phyloP scores from a whole-genome alignment of 2,888 invertebrate genomes.

The Tanypteryx hageni region DNA sequence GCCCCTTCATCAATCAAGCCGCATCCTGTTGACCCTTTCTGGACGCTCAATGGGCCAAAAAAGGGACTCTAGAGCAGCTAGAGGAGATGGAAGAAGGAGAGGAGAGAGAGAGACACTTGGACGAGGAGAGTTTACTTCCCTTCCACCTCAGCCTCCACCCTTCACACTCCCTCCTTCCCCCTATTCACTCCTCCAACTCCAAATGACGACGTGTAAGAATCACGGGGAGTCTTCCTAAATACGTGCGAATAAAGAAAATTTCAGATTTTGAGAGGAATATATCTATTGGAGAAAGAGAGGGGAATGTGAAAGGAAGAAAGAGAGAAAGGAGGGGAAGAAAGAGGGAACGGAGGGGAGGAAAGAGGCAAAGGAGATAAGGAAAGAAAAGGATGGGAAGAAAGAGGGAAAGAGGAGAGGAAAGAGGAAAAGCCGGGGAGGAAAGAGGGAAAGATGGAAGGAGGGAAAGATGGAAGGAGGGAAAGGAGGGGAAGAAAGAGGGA shows the following conservation, averaged over 20 bases:
- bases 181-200: no score
- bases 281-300: not conserved
- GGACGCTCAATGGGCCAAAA: conserved; percentile 49
- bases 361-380: not conserved
- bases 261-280: not conserved
- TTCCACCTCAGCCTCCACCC: not conserved
- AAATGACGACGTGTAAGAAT: not conserved
- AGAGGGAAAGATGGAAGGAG: not conserved
- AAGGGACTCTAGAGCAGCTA: not conserved
- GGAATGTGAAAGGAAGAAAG: not conserved
- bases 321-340: not conserved
- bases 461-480: no score
- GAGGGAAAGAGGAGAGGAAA: not conserved
- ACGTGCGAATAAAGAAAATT: no score
- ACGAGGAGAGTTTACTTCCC: not conserved
- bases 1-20: conserved; percentile 54
- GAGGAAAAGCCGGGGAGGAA: no score
- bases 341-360: not conserved
- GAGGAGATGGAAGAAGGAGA: not conserved
- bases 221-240: not conserved
- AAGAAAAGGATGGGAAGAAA: not conserved
- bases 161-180: not conserved
- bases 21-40: conserved; percentile 62
- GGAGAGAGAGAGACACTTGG: not conserved
- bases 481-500: no score